Evolutionary conservation across 2,888 invertebrate species (phyloP).

Genomic region (Lasius fuliginosus): DNA sequence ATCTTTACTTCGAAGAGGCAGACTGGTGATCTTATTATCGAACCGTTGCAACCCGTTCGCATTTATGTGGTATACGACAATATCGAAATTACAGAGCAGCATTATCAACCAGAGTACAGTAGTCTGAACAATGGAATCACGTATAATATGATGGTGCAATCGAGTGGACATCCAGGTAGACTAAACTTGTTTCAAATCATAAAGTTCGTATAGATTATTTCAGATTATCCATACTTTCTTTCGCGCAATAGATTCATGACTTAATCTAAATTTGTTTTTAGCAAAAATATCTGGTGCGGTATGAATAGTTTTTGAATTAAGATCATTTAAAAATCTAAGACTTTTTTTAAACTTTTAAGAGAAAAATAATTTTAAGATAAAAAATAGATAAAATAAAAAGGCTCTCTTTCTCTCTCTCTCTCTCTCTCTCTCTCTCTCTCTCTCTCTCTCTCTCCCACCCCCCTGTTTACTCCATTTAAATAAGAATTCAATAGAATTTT

Average conservation of each 20-base stretch:
- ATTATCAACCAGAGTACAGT: slow-evolving; percentile 88
- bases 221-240: neutral
- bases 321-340: neutral
- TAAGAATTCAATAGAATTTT: neutral
- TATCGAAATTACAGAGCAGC: slow-evolving; percentile 90
- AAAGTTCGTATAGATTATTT: slow-evolving; percentile 39
- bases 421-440: too few relatives aligned
- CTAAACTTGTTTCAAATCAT: slow-evolving; percentile 8
- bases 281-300: neutral
- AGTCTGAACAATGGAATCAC: slow-evolving; percentile 88
- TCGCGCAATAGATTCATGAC: neutral
- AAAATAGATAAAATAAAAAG: neutral
- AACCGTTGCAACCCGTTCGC: slow-evolving; percentile 89
- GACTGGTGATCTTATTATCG: slow-evolving; percentile 81
- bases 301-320: neutral
- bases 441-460: too few relatives aligned
- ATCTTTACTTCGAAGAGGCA: slow-evolving; percentile 85
- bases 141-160: slow-evolving; percentile 88
- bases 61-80: slow-evolving; percentile 92
- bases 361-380: neutral
- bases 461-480: neutral
- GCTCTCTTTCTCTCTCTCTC: too few relatives aligned
- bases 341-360: neutral
- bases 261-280: neutral
- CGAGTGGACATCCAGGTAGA: slow-evolving; percentile 80